Percentiles rank a stretch among this genome's conserved stretches.
These are phyloP conservation scores for Bradypodion ventrale DNA, from an alignment of 2,797 vertebrate species.

Conservation along the genomic window DNA sequence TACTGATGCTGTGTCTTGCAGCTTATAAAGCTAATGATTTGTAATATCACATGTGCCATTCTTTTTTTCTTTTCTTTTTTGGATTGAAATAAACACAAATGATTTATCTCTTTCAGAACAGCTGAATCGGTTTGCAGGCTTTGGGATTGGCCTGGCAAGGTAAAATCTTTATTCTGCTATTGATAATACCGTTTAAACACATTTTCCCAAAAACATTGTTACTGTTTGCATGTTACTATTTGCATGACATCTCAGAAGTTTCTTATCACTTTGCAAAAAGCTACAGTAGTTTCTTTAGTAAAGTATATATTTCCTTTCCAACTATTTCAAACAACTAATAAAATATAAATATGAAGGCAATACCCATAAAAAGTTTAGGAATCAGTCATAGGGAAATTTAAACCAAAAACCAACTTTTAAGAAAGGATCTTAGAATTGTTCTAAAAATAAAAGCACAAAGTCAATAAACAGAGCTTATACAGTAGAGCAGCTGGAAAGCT, in stretches of 20 bases:
- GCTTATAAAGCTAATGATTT: not conserved
- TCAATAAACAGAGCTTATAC: not conserved
- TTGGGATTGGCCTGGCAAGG: conserved; percentile 96
- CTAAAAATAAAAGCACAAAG: not conserved
- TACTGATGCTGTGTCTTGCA: not conserved
- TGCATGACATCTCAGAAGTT: too few relatives aligned
- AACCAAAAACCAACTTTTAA: not conserved
- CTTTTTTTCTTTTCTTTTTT: not conserved
- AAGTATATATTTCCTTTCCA: not conserved
- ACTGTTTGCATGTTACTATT: not conserved
- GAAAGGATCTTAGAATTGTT: not conserved
- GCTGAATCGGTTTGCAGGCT: conserved; percentile 94
- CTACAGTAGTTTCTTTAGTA: not conserved
- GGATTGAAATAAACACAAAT: conserved; percentile 26
- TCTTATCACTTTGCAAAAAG: not conserved
- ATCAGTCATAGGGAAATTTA: not conserved
- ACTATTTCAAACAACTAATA: too few relatives aligned
- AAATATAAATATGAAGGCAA: not conserved
- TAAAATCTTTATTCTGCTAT: conserved; percentile 60
- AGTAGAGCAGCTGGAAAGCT: not conserved
- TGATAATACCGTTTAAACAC: not conserved
- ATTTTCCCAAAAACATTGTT: accelerated
- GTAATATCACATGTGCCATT: not conserved
- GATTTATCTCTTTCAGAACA: conserved; percentile 82
- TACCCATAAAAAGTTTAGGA: not conserved